phyloP scores from a whole-genome alignment of 2,113 vertebrate genomes.

The Cololabis saira region DNA sequence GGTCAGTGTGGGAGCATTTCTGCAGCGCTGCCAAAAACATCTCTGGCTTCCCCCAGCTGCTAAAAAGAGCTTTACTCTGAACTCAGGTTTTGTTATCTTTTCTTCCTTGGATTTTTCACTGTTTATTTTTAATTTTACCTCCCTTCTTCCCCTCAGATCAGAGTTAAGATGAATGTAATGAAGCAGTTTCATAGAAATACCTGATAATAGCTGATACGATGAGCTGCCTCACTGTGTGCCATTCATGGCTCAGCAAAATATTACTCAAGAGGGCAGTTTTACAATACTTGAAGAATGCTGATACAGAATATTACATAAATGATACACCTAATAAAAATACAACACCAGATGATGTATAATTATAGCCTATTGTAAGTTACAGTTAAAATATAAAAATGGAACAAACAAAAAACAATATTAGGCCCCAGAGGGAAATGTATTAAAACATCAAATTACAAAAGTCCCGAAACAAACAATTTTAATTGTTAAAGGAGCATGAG shows the following conservation, averaged over 20 bases:
- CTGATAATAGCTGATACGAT: background rate
- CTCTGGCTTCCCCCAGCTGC: slow-evolving; percentile 24
- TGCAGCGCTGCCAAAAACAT: slow-evolving; percentile 61
- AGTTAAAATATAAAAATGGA: background rate
- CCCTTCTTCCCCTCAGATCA: slow-evolving; percentile 23
- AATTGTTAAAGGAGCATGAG: no score
- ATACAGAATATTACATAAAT: background rate
- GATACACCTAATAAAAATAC: background rate
- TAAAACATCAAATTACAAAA: no score
- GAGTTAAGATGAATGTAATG: slow-evolving; percentile 25
- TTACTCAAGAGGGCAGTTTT: background rate
- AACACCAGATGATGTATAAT: background rate
- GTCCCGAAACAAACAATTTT: no score
- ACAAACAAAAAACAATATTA: background rate
- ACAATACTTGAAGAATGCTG: background rate
- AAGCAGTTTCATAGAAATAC: slow-evolving; percentile 24
- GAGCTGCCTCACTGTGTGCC: background rate
- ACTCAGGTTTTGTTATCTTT: slow-evolving; percentile 50
- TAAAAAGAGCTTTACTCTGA: slow-evolving; percentile 49
- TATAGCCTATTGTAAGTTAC: no score
- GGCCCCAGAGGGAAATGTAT: no score
- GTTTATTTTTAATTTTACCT: slow-evolving; percentile 54
- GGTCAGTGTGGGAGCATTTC: slow-evolving; percentile 22
- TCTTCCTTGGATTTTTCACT: slow-evolving; percentile 45
- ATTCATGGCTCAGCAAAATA: background rate